Conservation (phyloP, 2,113 vertebrate species). For the Anser cygnoides region DNA sequence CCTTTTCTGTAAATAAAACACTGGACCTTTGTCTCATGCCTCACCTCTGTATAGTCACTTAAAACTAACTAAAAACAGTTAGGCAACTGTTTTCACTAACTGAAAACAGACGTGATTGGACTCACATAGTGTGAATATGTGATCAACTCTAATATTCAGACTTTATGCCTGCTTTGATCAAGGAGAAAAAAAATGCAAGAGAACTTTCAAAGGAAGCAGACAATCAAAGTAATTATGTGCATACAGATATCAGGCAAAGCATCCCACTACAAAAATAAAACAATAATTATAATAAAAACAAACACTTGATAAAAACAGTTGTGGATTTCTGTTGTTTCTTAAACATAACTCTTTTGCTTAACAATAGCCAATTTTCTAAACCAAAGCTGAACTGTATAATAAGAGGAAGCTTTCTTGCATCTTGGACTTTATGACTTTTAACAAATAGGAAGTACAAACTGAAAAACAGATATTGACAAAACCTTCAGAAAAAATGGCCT, state of each 20-base stretch:
- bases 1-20: background rate
- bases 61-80: no score
- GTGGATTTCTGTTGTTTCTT: no score
- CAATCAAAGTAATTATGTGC: background rate
- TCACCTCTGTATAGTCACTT: background rate
- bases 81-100: no score
- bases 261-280: background rate
- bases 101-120: background rate
- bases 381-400: background rate
- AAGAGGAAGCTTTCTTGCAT: background rate
- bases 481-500: background rate
- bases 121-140: background rate
- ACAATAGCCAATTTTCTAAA: background rate
- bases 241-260: background rate
- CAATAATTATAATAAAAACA: background rate
- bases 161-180: background rate
- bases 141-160: background rate
- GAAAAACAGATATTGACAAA: background rate
- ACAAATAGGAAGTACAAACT: background rate
- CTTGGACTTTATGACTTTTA: background rate
- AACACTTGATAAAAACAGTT: background rate
- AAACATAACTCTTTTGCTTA: background rate
- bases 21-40: background rate
- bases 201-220: background rate
- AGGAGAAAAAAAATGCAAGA: background rate